Evolutionary conservation across 1,140 invertebrate species (phyloP).

Genomic region (Caenorhabditis remanei): DNA sequence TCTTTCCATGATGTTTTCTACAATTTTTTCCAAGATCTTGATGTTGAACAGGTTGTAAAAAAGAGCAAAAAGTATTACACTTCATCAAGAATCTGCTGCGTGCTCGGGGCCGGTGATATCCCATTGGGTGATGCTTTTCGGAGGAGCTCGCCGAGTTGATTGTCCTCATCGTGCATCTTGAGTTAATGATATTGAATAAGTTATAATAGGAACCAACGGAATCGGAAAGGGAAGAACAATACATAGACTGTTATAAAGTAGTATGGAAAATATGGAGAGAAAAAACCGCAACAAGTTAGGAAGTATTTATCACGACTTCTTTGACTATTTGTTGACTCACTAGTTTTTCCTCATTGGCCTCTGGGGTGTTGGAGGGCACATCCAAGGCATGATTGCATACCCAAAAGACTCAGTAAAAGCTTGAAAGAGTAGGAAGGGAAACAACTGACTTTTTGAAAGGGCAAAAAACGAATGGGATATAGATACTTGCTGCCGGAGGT

Average conservation of each 20-base stretch:
- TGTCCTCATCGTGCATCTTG: constrained; percentile 44
- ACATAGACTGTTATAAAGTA: neutral
- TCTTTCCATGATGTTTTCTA: neutral
- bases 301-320: constrained; percentile 20
- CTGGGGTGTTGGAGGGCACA: constrained; percentile 37
- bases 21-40: neutral
- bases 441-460: constrained; percentile 32
- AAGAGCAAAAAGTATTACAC: constrained; percentile 32
- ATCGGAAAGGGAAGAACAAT: neutral
- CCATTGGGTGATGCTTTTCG: constrained; percentile 46
- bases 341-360: constrained; percentile 47
- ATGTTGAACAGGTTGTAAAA: constrained; percentile 33
- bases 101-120: constrained; percentile 30
- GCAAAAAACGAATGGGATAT: constrained; percentile 38
- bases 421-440: neutral
- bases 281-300: neutral
- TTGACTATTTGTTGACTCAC: constrained; percentile 7
- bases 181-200: neutral
- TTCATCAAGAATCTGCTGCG: constrained; percentile 44
- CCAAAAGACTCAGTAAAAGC: constrained; percentile 2
- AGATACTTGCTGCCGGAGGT: neutral
- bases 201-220: neutral
- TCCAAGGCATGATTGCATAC: constrained; percentile 38
- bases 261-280: neutral
- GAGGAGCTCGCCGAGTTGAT: constrained; percentile 37